phyloP scores from a whole-genome alignment of 1,140 invertebrate species.

The Drosophila equinoxialis region DNA sequence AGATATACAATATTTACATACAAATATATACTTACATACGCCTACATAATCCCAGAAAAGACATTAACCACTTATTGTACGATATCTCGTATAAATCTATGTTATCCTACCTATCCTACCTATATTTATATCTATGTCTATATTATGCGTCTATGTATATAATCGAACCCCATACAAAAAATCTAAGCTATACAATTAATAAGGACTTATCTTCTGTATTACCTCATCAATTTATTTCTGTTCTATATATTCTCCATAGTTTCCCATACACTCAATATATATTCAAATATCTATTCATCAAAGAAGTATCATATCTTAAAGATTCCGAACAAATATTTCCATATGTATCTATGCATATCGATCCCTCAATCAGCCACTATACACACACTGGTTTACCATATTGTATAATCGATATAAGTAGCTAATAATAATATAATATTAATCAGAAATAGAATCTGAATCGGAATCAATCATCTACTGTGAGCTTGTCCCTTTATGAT shows the following conservation, averaged over 20 bases:
- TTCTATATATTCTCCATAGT: not conserved
- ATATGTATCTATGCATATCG: not conserved
- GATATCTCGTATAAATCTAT: no score
- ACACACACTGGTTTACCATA: no score
- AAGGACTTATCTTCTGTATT: not conserved
- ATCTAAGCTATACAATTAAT: not conserved
- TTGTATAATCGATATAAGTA: no score
- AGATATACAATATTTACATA: slow-evolving; percentile 27
- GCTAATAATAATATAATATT: no score
- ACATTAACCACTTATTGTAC: not conserved
- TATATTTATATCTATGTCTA: not conserved
- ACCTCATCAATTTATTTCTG: no score
- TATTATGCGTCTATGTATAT: slow-evolving; percentile 7
- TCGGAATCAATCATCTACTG: not conserved
- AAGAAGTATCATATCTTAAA: not conserved
- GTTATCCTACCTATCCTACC: not conserved
- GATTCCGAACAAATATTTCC: not conserved
- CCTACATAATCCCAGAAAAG: not conserved
- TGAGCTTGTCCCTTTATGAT: not conserved
- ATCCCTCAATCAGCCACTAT: no score
- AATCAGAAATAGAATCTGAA: not conserved
- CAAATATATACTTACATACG: slow-evolving; percentile 14
- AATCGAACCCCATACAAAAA: not conserved
- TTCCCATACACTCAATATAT: not conserved
- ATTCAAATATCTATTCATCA: not conserved